phyloP scores from a whole-genome alignment of 2,113 vertebrate species.

The Trochalopteron elliotii region DNA sequence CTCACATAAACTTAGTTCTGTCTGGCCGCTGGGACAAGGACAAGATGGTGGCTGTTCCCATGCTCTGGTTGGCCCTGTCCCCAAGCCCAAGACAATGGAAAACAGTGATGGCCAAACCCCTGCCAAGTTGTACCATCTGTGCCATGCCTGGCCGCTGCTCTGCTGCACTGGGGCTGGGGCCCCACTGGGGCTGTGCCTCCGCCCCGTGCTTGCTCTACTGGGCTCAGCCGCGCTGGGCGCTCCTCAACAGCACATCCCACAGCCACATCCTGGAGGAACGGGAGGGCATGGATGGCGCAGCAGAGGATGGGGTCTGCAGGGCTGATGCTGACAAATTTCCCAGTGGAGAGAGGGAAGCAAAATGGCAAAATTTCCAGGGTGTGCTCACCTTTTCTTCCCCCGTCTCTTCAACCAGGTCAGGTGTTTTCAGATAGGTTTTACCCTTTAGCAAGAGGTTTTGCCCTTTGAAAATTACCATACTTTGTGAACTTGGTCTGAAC shows the following conservation, averaged over 20 bases:
- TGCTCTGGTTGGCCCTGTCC: not conserved
- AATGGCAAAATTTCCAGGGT: not conserved
- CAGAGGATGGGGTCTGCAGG: accelerated
- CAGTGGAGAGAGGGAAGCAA: not conserved
- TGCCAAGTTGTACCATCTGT: accelerated
- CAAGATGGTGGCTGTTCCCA: accelerated
- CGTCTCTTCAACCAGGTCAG: not conserved
- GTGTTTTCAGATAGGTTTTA: not conserved
- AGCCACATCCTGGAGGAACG: accelerated
- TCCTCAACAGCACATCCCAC: not conserved
- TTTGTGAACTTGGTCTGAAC: not conserved
- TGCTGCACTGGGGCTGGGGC: accelerated
- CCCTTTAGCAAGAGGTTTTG: not conserved
- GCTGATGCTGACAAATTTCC: not conserved
- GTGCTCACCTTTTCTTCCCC: not conserved
- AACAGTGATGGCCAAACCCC: accelerated
- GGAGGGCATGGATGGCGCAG: too few relatives aligned
- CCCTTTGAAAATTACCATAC: not conserved
- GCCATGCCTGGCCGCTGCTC: too few relatives aligned
- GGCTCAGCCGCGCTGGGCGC: accelerated
- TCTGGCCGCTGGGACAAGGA: accelerated
- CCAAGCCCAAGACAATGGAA: not conserved
- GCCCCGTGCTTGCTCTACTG: accelerated
- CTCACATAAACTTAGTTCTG: not conserved
- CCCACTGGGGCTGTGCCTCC: accelerated